phyloP scores from a whole-genome alignment of 1,140 invertebrate species.

The Trichonephila clavipes region DNA sequence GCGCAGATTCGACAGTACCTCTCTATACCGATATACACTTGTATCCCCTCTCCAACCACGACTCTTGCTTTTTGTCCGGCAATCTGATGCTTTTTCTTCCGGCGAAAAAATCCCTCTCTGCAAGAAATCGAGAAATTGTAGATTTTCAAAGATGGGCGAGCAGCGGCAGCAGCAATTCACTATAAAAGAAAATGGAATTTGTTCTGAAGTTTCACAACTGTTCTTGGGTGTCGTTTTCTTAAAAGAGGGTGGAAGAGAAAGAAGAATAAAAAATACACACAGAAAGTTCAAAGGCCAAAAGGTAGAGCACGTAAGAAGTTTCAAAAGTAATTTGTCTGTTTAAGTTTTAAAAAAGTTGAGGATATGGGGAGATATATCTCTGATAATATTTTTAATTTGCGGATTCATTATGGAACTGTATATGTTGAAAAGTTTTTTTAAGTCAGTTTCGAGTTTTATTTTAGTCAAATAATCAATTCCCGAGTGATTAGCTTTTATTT shows the following conservation, averaged over 20 bases:
- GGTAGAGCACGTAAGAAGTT: no score
- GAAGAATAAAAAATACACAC: no score
- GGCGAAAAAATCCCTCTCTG: background rate
- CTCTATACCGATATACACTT: background rate
- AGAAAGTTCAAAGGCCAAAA: no score
- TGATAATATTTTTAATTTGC: no score
- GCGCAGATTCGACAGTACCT: background rate
- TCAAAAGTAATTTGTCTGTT: no score
- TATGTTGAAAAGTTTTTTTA: no score
- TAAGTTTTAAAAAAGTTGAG: no score
- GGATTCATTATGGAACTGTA: no score
- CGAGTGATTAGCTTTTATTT: no score
- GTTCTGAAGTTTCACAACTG: constrained; percentile 34
- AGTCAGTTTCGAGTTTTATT: no score
- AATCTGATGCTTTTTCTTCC: background rate
- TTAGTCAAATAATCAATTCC: no score
- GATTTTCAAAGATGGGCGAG: background rate
- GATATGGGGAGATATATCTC: no score
- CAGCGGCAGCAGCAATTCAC: background rate
- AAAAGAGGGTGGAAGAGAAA: background rate
- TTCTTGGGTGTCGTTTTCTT: background rate
- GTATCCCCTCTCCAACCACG: background rate
- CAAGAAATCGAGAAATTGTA: background rate
- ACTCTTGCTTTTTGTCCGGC: background rate
- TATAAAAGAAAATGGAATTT: constrained; percentile 29